phyloP scores from a whole-genome alignment of 64 coral and sea anemone species.

The Stichodactyla mertensii region DNA sequence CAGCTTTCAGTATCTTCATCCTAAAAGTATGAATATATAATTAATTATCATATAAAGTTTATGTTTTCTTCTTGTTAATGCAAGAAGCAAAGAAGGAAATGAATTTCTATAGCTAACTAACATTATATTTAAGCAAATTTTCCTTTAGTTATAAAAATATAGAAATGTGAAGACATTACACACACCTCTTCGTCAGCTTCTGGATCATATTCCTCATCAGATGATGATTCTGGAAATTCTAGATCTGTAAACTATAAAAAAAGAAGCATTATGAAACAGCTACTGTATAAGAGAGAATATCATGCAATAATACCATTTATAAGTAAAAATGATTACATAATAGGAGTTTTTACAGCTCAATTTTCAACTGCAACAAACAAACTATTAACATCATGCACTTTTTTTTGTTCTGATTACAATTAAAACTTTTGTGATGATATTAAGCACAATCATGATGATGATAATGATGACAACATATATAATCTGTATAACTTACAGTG shows the following conservation, averaged over 20 bases:
- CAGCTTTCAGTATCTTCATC: constrained; percentile 85
- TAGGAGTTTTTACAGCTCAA: too few relatives aligned
- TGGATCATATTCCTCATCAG: constrained; percentile 83
- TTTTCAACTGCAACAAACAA: too few relatives aligned
- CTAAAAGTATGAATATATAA: neutral
- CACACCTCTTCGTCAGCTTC: constrained; percentile 44
- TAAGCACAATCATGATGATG: neutral
- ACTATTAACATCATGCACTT: too few relatives aligned
- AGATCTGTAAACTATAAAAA: constrained; percentile 27
- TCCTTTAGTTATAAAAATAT: neutral
- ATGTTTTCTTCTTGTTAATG: neutral
- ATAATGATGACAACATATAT: neutral
- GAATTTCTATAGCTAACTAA: neutral
- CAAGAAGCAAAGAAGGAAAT: neutral
- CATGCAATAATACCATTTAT: too few relatives aligned
- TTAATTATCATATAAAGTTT: neutral
- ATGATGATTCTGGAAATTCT: constrained; percentile 79
- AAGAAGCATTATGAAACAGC: neutral
- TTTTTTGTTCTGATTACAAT: too few relatives aligned
- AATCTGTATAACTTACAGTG: neutral
- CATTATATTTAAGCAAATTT: neutral
- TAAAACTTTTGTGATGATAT: neutral
- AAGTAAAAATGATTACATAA: too few relatives aligned
- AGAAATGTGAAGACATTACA: neutral
- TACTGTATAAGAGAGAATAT: neutral